These are phyloP conservation scores for Malacoctenus gilli DNA, from an alignment of 2,797 vertebrate genomes.

Conservation along the genomic window DNA sequence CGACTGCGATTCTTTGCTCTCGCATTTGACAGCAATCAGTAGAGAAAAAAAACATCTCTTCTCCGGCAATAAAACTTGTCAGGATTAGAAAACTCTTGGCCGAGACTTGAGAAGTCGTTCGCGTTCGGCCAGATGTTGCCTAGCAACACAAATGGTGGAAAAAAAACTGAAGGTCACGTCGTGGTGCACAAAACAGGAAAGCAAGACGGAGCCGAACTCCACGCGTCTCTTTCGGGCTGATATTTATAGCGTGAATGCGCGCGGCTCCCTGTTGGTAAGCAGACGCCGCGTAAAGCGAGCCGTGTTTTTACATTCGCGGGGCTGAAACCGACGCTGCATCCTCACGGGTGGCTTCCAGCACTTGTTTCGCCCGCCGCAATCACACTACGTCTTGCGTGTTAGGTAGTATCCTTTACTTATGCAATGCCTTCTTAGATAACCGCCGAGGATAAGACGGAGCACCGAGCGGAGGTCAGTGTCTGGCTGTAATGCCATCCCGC, in stretches of 20 bases:
- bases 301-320: too few relatives aligned
- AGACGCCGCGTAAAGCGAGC: too few relatives aligned
- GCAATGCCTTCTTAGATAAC: conserved; percentile 47
- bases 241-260: not conserved
- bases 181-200: not conserved
- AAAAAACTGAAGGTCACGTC: not conserved
- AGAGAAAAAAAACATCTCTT: not conserved
- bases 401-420: not conserved
- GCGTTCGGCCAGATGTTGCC: not conserved
- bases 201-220: not conserved
- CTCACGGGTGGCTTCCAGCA: too few relatives aligned
- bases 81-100: not conserved
- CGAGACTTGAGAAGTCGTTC: not conserved
- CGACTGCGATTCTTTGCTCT: not conserved
- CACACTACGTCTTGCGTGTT: not conserved
- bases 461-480: conserved; percentile 34
- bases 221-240: not conserved
- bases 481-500: conserved; percentile 56
- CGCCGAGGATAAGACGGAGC: conserved; percentile 16
- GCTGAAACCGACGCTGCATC: too few relatives aligned
- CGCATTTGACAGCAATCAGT: not conserved
- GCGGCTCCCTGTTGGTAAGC: too few relatives aligned
- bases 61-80: not conserved
- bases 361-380: not conserved
- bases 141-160: not conserved